Evolutionary conservation across 2,797 vertebrate genomes (phyloP).

Genomic region (Ambastaia sidthimunki): DNA sequence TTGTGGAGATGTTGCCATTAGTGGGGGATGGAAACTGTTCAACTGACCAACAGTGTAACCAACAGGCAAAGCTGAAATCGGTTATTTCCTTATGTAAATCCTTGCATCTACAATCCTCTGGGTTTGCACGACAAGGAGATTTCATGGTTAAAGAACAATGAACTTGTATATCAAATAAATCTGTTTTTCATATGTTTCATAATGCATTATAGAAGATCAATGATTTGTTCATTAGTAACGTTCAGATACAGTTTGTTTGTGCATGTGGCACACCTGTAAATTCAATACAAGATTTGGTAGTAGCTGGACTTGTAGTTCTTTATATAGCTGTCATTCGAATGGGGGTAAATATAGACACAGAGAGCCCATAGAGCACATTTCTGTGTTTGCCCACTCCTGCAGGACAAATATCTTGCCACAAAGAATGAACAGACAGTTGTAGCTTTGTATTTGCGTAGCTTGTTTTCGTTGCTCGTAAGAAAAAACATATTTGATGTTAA

Average conservation of each 20-base stretch:
- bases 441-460: neutral
- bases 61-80: slow-evolving; percentile 33
- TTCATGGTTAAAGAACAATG: neutral
- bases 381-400: slow-evolving; percentile 28
- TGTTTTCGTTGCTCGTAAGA: neutral
- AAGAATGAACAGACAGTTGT: neutral
- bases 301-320: slow-evolving; percentile 30
- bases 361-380: slow-evolving; percentile 29
- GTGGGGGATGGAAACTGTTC: slow-evolving; percentile 45
- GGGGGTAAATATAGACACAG: slow-evolving; percentile 45
- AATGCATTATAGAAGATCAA: neutral
- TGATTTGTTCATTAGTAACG: slow-evolving; percentile 8
- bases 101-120: slow-evolving; percentile 23
- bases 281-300: slow-evolving; percentile 14
- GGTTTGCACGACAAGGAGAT: neutral
- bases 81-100: slow-evolving; percentile 29
- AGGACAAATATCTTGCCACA: neutral
- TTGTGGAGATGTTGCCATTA: slow-evolving; percentile 31
- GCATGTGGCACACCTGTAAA: neutral
- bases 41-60: slow-evolving; percentile 36
- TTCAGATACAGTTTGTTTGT: neutral
- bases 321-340: slow-evolving; percentile 52
- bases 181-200: neutral
- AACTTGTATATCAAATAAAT: neutral
- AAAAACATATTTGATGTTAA: no score